Conservation (phyloP, 2,797 vertebrate species). For the Muraenolepis orangiensis region DNA sequence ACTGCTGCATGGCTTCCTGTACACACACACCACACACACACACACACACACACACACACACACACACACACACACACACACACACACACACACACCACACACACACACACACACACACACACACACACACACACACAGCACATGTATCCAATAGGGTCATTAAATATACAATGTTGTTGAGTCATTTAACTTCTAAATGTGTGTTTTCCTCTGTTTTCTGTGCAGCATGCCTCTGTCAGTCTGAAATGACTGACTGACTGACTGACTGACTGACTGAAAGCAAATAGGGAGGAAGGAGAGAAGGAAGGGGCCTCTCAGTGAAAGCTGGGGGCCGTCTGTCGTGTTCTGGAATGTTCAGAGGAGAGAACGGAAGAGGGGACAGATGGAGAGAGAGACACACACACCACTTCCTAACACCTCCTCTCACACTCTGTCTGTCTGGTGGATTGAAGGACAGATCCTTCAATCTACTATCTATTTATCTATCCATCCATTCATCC, state of each 20-base stretch:
- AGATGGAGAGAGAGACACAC: conserved; percentile 63
- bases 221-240: conserved; percentile 38
- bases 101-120: conserved; percentile 12
- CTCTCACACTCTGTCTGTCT: conserved; percentile 41
- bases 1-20: conserved; percentile 81
- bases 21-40: conserved; percentile 3
- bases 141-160: too few relatives aligned
- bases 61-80: conserved; percentile 1
- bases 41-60: conserved; percentile 14
- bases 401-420: conserved; percentile 55
- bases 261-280: not conserved
- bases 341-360: conserved; percentile 44
- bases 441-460: too few relatives aligned
- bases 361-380: conserved; percentile 56
- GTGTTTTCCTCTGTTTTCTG: not conserved
- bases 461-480: conserved; percentile 10
- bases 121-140: not conserved
- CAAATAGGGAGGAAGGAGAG: not conserved
- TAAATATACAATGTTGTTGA: not conserved
- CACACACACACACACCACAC: conserved; percentile 20
- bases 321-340: conserved; percentile 46
- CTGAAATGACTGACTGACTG: conserved; percentile 18
- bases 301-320: not conserved
- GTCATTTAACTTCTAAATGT: not conserved
- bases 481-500: conserved; percentile 14